These are phyloP conservation scores for human (Homo sapiens) DNA, from an alignment of 2,113 vertebrate genomes.

Conservation along the genomic window GRCh38 chr2:34898001-34898500, in stretches of 20 bases:
- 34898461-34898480: neutral
- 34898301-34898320: neutral
- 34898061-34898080: neutral
- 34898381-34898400: neutral
- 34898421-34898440: neutral
- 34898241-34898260: neutral
- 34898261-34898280: neutral
- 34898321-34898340: neutral
- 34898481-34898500: neutral
- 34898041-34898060: no score
- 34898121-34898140: neutral
- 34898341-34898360: neutral
- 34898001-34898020: no score
- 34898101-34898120: neutral
- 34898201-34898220: neutral
- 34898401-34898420: neutral
- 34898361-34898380: neutral
- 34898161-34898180: neutral
- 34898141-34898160: neutral
- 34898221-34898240: neutral
- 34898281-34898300: neutral
- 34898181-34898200: neutral
- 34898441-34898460: neutral
- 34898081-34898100: neutral
- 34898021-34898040: no score